Percentiles rank a stretch among this genome's conserved stretches.
These are phyloP conservation scores for Tenodera sinensis DNA, from an alignment of 2,888 invertebrate species.

Conservation along the genomic window DNA sequence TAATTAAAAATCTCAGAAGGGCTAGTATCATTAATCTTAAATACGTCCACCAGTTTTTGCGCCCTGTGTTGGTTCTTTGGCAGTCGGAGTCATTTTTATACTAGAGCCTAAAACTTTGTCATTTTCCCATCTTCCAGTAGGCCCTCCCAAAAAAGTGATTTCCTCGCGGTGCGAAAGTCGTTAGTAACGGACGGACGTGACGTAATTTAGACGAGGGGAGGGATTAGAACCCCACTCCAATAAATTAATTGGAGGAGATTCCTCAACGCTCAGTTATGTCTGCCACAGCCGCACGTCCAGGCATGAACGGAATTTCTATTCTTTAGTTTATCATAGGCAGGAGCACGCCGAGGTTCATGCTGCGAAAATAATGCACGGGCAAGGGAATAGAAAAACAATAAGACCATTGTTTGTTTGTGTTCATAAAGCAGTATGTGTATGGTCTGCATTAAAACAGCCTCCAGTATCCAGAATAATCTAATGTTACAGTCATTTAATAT, in stretches of 20 bases:
- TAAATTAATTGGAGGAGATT: not conserved
- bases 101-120: not conserved
- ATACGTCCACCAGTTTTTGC: not conserved
- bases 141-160: not conserved
- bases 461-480: no score
- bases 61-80: not conserved
- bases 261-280: not conserved
- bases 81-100: not conserved
- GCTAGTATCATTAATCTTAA: not conserved
- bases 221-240: not conserved
- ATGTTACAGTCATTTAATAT: no score
- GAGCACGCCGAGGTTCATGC: not conserved
- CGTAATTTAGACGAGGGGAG: not conserved
- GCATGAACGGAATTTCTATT: not conserved
- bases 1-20: not conserved
- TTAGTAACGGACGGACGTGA: not conserved
- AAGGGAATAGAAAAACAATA: no score
- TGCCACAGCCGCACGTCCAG: not conserved
- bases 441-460: no score
- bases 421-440: no score
- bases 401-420: no score
- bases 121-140: not conserved
- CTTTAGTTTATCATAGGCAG: not conserved
- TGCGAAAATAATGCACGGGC: not conserved
- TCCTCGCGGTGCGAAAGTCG: not conserved